A percentile compares a stretch with the other conserved stretches of the same genome.
Evolutionary conservation across 2,888 invertebrate genomes (phyloP).

Genomic region (Exephanes ischioxanthus): DNA sequence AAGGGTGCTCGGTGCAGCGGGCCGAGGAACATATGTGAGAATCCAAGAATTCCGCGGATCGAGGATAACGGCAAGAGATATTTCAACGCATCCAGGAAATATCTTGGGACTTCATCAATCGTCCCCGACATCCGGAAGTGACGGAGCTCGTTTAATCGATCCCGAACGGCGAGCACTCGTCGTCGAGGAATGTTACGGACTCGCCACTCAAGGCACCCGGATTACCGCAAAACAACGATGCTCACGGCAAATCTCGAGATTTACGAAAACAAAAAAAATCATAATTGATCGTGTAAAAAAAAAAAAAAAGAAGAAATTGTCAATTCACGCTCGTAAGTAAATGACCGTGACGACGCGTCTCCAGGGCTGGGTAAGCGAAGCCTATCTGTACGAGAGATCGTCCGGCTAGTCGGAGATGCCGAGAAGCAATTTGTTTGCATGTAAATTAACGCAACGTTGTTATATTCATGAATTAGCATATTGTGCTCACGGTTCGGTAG

Average conservation of each 20-base stretch:
- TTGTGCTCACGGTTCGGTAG: conserved; percentile 37
- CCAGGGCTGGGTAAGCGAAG: conserved; percentile 3
- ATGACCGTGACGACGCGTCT: neutral
- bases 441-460: conserved; percentile 62
- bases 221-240: neutral
- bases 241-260: neutral
- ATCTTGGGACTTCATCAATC: neutral
- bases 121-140: conserved; percentile 12
- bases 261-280: neutral
- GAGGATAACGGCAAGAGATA: neutral
- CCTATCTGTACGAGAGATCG: neutral
- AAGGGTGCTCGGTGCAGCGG: conserved; percentile 24
- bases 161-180: conserved; percentile 15
- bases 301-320: too few species aligned
- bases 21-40: neutral
- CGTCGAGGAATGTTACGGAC: conserved; percentile 38
- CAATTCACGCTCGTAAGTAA: too few species aligned
- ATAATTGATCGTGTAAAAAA: too few species aligned
- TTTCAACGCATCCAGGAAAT: neutral
- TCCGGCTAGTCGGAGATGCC: conserved; percentile 1
- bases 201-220: neutral
- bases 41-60: neutral
- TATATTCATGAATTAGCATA: conserved; percentile 64
- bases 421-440: conserved; percentile 63
- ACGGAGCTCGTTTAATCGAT: neutral